Evolutionary conservation across 1,140 invertebrate species (phyloP), one percentile per base, ranked within the genome.

Genomic region (Sycophila sp.): DNA sequence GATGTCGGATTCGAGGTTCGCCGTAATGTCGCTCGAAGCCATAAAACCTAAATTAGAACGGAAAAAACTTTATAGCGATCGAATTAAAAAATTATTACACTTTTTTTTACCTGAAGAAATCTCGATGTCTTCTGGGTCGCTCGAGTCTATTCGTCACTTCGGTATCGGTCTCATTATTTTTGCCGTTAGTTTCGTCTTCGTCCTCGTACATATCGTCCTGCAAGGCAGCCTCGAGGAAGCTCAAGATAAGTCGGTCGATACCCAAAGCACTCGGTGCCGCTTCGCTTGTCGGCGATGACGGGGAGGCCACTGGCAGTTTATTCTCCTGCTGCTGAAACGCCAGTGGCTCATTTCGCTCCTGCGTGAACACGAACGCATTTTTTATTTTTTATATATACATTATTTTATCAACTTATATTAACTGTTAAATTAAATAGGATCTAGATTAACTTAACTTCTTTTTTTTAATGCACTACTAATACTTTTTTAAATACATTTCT

Each of bases 211-310:
- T 38, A 2, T 84, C 78, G 4, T 83, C 77, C 0, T 56, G 62
- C 0, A 85, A 53, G 0, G 83, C 80, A 0, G 77, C 75, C 19
- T 80, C 76, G 0, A 85, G 64, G 45, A 86, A 85, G 17, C 76
- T 82, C 24, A 85, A 47, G 15, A 85, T 79, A 5, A 85, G 51
- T 7, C 76, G 65, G 19, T 85, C 78, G 22, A 83, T 49, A 3
- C 55, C 49, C 13, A 19, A 24, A 2, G 36, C 40, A 58, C 49
- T 4, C 58, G 77, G 15, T 68, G 58, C n/a, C 11, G 26, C 32
- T 13, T 51, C 51, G 15, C 15, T 24, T 2, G 28, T 13, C 2
- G 55, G 10, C 10, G 22, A 24, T 13, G 72, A 32, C 7, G 69
- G 32, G n/a, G 38, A 8, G 0, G 60, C 34, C 24, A 17, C 8